phyloP scores from a whole-genome alignment of 2,113 vertebrate genomes.

The Peucedramus taeniatus region DNA sequence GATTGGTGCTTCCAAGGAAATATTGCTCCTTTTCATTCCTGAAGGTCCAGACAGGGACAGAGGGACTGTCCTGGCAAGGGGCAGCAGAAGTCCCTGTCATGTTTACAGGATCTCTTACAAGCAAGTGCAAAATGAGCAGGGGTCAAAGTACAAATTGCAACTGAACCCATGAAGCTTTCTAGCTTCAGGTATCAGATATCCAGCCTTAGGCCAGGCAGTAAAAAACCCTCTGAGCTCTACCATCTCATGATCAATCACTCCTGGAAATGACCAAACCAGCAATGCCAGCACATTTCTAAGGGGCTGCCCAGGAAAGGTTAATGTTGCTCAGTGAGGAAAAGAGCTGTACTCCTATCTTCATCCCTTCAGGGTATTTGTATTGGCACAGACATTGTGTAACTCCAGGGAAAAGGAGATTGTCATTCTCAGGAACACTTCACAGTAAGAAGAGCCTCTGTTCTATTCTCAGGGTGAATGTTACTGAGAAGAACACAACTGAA shows the following conservation, averaged over 20 bases:
- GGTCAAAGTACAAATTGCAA: neutral
- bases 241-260: neutral
- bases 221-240: neutral
- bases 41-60: neutral
- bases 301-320: neutral
- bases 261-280: neutral
- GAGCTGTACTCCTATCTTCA: neutral
- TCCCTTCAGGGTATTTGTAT: neutral
- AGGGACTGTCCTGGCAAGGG: neutral
- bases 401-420: neutral
- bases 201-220: neutral
- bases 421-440: neutral
- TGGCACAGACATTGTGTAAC: neutral
- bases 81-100: neutral
- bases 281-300: neutral
- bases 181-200: neutral
- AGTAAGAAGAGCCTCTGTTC: neutral
- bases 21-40: neutral
- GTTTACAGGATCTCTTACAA: neutral
- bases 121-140: neutral
- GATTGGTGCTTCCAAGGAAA: neutral
- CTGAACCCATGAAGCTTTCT: neutral
- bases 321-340: neutral
- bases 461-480: neutral
- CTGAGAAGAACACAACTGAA: neutral